Percentiles rank a stretch among this genome's conserved stretches.
phyloP scores from a whole-genome alignment of 2,113 vertebrate genomes.

The Falcunculus frontatus region DNA sequence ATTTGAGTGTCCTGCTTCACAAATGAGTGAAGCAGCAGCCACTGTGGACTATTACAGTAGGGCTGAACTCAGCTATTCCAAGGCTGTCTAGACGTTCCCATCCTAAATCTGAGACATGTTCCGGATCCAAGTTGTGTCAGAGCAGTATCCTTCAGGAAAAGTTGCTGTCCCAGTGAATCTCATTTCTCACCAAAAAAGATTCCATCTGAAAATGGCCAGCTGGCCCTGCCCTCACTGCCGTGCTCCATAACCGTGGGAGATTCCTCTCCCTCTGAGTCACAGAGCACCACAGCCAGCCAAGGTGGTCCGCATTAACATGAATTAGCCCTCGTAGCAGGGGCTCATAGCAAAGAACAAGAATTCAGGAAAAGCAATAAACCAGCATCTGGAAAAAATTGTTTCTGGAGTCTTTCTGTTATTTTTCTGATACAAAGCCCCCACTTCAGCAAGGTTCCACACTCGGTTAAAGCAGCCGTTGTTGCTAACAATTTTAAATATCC shows the following conservation, averaged over 20 bases:
- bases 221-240: background rate
- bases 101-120: background rate
- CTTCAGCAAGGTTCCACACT: background rate
- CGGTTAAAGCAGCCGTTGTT: accelerated
- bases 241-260: background rate
- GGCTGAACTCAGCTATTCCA: background rate
- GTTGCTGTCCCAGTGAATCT: background rate
- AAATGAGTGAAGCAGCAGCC: background rate
- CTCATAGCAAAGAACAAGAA: background rate
- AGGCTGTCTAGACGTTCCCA: background rate
- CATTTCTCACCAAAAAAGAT: background rate
- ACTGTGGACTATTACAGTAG: background rate
- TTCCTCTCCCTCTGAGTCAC: slow-evolving; percentile 6
- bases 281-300: background rate
- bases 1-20: background rate
- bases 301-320: background rate
- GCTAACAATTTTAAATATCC: background rate
- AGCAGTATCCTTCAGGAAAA: background rate
- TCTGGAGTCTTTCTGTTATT: background rate
- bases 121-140: background rate
- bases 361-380: background rate
- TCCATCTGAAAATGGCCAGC: background rate
- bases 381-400: background rate
- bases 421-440: background rate
- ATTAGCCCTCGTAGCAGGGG: background rate